These are phyloP conservation scores for Gopherus evgoodei DNA, from an alignment of 2,113 vertebrate species.

Conservation along the genomic window DNA sequence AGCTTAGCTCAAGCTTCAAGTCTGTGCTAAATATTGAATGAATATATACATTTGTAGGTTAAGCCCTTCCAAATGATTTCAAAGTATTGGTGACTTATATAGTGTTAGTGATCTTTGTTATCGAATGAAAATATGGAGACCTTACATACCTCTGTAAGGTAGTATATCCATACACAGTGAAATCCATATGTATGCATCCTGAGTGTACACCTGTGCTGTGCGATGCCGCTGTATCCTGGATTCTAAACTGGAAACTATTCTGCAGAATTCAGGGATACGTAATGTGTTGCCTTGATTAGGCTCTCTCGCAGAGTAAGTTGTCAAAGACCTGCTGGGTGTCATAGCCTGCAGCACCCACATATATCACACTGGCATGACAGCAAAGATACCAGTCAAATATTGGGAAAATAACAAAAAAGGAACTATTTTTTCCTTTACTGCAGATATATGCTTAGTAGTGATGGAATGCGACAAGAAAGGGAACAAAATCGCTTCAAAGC, in stretches of 20 bases:
- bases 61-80: neutral
- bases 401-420: neutral
- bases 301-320: neutral
- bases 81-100: neutral
- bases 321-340: neutral
- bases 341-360: neutral
- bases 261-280: neutral
- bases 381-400: neutral
- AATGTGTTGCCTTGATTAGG: neutral
- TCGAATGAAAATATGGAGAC: neutral
- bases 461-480: constrained; percentile 71
- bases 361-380: neutral
- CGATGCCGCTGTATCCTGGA: neutral
- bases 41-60: neutral
- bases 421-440: constrained; percentile 26
- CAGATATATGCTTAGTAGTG: constrained; percentile 57
- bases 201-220: neutral
- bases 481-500: constrained; percentile 49
- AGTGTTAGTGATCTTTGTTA: neutral
- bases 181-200: neutral
- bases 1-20: neutral
- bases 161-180: neutral
- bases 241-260: neutral
- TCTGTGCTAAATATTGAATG: neutral
- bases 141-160: neutral